These are phyloP conservation scores for Arvicanthis niloticus DNA, from an alignment of 2,113 vertebrate genomes.

Conservation along the genomic window DNA sequence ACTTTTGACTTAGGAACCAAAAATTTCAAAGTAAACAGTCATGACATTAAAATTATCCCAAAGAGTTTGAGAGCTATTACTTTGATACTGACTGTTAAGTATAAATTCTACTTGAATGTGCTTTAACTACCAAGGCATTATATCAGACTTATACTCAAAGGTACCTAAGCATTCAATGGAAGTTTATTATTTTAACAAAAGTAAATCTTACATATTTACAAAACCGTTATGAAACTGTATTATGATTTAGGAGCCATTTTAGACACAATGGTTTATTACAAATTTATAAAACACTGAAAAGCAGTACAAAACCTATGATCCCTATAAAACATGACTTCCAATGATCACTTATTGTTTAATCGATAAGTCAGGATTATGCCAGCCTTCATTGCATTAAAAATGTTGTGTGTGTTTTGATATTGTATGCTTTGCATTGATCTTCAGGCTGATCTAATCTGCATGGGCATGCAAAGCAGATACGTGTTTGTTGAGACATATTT, in stretches of 20 bases:
- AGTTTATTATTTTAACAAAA: neutral
- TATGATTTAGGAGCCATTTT: neutral
- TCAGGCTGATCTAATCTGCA: neutral
- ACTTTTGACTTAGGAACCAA: slow-evolving; percentile 50
- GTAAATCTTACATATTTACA: neutral
- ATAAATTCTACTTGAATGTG: neutral
- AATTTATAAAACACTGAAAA: neutral
- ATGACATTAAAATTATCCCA: neutral
- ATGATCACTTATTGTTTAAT: neutral
- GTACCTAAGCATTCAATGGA: neutral
- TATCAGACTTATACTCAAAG: neutral
- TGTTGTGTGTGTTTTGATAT: neutral
- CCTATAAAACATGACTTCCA: neutral
- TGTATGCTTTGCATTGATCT: neutral
- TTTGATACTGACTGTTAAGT: neutral
- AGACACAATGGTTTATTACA: neutral
- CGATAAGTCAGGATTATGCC: neutral
- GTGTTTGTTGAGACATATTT: neutral
- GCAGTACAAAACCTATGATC: neutral
- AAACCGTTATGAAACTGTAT: neutral
- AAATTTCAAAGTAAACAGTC: slow-evolving; percentile 26
- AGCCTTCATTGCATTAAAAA: neutral
- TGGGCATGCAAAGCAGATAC: neutral
- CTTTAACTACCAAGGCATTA: neutral
- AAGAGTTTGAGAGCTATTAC: neutral